Evolutionary conservation across 64 coral and sea anemone genomes (phyloP).

Genomic region (Actinia equina): DNA sequence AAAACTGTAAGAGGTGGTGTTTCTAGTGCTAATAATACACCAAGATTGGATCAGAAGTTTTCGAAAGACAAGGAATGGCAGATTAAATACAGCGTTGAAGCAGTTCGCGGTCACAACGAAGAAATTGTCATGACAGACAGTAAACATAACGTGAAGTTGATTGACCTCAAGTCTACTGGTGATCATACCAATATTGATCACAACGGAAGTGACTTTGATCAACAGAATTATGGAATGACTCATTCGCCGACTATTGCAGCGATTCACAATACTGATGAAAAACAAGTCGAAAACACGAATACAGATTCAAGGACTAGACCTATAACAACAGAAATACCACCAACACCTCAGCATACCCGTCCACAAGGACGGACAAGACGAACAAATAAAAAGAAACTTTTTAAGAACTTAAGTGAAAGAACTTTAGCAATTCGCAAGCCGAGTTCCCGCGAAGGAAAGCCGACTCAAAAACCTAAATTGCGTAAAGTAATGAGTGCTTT

Average conservation of each 20-base stretch:
- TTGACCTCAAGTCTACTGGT: neutral
- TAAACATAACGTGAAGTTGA: neutral
- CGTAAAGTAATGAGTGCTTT: neutral
- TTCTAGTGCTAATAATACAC: neutral
- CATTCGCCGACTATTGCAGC: neutral
- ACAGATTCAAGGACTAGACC: neutral
- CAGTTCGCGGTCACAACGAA: neutral
- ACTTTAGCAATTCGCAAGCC: neutral
- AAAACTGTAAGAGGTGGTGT: neutral
- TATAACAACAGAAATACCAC: neutral
- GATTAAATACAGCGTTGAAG: neutral
- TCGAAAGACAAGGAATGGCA: neutral
- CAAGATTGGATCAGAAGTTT: neutral
- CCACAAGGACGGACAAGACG: neutral
- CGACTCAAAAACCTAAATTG: neutral
- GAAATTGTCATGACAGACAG: neutral
- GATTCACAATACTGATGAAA: neutral
- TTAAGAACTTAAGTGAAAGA: neutral
- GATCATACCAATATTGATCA: neutral
- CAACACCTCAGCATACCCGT: neutral
- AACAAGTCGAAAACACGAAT: neutral
- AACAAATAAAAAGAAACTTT: neutral
- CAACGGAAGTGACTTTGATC: neutral
- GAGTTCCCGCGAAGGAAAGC: neutral
- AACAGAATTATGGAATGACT: neutral